Percentiles rank a stretch among this genome's conserved stretches.
Evolutionary conservation across 2,113 vertebrate genomes (phyloP).

Genomic region (Melanocharis versteri): DNA sequence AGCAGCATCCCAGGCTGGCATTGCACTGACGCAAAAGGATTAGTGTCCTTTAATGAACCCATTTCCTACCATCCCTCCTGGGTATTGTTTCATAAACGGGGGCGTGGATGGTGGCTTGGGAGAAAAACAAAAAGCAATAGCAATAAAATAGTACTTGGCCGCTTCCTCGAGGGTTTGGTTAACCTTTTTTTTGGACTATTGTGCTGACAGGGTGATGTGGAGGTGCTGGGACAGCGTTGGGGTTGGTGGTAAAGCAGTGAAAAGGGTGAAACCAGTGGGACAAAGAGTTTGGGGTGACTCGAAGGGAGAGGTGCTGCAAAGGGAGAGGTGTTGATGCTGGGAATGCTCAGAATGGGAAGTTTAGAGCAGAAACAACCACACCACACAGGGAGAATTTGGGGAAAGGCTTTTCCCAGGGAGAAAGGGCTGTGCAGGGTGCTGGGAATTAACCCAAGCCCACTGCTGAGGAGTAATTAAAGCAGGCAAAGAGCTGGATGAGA

Average conservation of each 20-base stretch:
- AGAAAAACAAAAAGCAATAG: neutral
- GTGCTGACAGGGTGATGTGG: neutral
- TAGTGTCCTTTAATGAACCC: neutral
- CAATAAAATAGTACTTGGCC: neutral
- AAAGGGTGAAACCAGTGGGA: neutral
- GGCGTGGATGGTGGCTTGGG: neutral
- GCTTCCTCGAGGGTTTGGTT: neutral
- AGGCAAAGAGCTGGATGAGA: neutral
- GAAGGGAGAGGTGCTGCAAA: neutral
- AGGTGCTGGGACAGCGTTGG: fast-evolving
- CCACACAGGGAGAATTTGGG: neutral
- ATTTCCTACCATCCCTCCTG: neutral
- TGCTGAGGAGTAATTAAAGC: neutral
- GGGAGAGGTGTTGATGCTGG: neutral
- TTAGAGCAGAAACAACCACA: neutral
- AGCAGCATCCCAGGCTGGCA: neutral
- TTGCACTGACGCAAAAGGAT: constrained; percentile 1
- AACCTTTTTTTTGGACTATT: neutral
- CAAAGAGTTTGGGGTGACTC: neutral
- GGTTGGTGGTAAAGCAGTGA: neutral
- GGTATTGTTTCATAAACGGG: neutral
- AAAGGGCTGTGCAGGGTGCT: neutral
- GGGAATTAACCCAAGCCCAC: neutral
- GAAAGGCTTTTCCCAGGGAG: neutral
- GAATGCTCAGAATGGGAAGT: neutral